A percentile compares a stretch with the other conserved stretches of the same genome.
phyloP scores from a whole-genome alignment of 2,113 vertebrate genomes.

The Tamias sibiricus region DNA sequence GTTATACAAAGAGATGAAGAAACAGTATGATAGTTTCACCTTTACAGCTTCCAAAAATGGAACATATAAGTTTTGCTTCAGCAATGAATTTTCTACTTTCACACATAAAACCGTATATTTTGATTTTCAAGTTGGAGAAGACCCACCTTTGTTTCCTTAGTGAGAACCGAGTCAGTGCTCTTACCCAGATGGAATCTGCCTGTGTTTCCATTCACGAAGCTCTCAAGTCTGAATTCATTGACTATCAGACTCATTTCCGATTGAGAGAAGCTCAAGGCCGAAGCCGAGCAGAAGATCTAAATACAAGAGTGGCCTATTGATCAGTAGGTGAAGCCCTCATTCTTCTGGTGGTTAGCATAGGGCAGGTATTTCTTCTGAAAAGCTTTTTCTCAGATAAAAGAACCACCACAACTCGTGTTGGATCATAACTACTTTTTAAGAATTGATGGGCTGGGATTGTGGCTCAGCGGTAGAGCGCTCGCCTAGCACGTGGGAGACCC shows the following conservation, averaged over 20 bases:
- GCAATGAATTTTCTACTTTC: conserved; percentile 99
- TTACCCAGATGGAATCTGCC: conserved; percentile 99
- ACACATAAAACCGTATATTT: conserved; percentile 99
- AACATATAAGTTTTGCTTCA: conserved; percentile 99
- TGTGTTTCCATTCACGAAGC: conserved; percentile 99
- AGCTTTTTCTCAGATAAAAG: conserved; percentile 99
- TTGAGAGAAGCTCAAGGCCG: conserved; percentile 97
- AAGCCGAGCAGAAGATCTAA: conserved; percentile 97
- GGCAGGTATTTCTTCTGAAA: conserved; percentile 97
- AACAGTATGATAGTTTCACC: conserved; percentile 98
- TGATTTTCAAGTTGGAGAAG: conserved; percentile 98
- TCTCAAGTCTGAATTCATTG: conserved; percentile 97
- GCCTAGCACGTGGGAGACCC: no score
- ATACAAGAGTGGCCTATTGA: conserved; percentile 98
- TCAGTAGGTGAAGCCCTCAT: conserved; percentile 98
- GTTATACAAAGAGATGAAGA: conserved; percentile 99
- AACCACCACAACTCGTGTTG: conserved; percentile 97
- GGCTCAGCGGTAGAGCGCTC: no score
- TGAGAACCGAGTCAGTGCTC: conserved; percentile 97
- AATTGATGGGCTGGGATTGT: no score
- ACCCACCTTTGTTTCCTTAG: conserved; percentile 98
- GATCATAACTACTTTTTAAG: conserved; percentile 90
- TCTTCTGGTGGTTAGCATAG: conserved; percentile 97
- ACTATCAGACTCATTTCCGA: conserved; percentile 99
- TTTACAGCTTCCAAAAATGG: conserved; percentile 96